Conservation (phyloP, 2,113 vertebrate genomes). For the Sander vitreus region DNA sequence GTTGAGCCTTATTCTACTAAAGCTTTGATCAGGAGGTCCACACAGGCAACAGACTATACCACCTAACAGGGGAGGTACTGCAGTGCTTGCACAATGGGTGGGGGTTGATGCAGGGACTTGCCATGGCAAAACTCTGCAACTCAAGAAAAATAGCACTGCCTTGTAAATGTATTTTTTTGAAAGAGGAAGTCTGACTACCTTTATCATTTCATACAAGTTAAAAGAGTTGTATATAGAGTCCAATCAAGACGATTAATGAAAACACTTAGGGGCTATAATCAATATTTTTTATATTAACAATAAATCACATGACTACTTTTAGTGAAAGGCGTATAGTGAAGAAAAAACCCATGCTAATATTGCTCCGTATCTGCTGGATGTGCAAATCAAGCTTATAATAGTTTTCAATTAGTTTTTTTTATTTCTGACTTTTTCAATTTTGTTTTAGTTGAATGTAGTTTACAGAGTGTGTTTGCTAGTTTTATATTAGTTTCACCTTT, state of each 20-base stretch:
- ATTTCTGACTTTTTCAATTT: too few relatives aligned
- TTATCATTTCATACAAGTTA: neutral
- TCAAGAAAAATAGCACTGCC: slow-evolving; percentile 29
- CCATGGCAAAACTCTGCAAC: slow-evolving; percentile 32
- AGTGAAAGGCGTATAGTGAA: too few relatives aligned
- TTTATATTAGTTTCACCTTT: too few relatives aligned
- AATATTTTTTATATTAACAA: too few relatives aligned
- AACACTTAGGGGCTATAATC: neutral
- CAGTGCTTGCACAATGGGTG: slow-evolving; percentile 63
- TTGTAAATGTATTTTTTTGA: neutral
- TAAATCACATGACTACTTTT: too few relatives aligned
- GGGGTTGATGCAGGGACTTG: slow-evolving; percentile 49
- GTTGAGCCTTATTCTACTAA: slow-evolving; percentile 66
- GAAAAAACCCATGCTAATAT: too few relatives aligned
- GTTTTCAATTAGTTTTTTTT: too few relatives aligned
- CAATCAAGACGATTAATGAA: neutral
- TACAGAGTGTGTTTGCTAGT: too few relatives aligned
- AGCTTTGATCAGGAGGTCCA: slow-evolving; percentile 78
- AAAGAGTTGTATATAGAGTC: neutral
- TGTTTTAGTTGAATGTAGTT: too few relatives aligned
- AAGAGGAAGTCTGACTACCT: neutral
- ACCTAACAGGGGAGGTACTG: slow-evolving; percentile 55
- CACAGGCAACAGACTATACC: slow-evolving; percentile 58
- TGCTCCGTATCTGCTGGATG: too few relatives aligned
- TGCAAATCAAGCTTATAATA: too few relatives aligned